phyloP scores from a whole-genome alignment of 2,888 invertebrate species.

The Deroplatys truncata region DNA sequence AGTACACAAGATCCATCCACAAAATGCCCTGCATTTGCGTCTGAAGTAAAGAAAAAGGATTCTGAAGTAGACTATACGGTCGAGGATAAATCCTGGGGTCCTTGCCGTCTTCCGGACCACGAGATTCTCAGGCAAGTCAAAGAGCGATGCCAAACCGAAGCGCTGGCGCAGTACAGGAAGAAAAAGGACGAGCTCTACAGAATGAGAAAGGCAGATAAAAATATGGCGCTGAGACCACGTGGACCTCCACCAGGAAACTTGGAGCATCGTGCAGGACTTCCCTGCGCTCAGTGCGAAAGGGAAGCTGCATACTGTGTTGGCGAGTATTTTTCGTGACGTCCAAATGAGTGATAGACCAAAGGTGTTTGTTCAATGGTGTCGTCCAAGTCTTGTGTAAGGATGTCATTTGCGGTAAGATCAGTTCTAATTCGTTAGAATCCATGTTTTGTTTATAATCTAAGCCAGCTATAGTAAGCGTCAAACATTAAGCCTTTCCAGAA shows the following conservation, averaged over 20 bases:
- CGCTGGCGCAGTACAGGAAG: neutral
- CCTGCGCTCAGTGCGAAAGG: neutral
- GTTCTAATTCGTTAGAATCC: too few species aligned
- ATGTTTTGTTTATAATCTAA: too few species aligned
- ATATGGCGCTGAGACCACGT: neutral
- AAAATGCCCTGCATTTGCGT: neutral
- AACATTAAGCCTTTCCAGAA: too few species aligned
- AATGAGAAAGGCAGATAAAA: neutral
- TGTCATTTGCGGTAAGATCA: too few species aligned
- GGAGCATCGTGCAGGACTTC: neutral
- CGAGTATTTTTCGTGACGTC: neutral
- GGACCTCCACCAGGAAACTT: neutral
- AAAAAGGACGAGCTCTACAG: neutral
- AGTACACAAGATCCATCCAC: too few species aligned
- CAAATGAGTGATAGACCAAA: too few species aligned
- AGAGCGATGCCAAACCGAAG: neutral
- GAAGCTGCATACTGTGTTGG: neutral
- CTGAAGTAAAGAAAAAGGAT: neutral
- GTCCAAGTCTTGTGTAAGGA: too few species aligned
- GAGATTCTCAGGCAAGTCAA: neutral
- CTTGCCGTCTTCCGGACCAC: neutral
- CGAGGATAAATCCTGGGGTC: neutral
- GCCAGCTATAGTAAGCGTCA: too few species aligned
- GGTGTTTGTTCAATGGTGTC: too few species aligned
- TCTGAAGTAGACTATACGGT: neutral